Evolutionary conservation across 2,113 vertebrate species (phyloP), one percentile per base, ranked within the genome.

Genomic region (Chaenogobius annularis): DNA sequence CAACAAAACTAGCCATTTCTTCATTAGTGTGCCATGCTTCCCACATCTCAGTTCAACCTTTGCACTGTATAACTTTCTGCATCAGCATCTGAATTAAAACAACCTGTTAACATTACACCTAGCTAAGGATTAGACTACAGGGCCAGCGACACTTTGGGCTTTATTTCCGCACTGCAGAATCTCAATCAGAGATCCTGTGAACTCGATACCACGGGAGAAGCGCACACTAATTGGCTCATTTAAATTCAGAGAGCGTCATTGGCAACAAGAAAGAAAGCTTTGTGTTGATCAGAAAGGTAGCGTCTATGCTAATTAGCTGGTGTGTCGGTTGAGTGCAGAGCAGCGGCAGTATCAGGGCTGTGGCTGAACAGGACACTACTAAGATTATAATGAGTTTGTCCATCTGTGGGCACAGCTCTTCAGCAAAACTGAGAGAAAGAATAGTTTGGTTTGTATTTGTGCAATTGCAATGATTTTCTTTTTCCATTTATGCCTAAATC

Each of bases 271-370:
- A 76, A 70, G 66, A 76, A 79, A 79, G 77, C 11, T 87, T 87
- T 70, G 84, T 78, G 84, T 92, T 93, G 92, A 92, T 91, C 90
- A 90, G 83, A 89, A 89, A 89, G 86, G 85, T 89, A 72, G 78
- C 81, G 87, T 83, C 87, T 79, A 85, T 87, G 87, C 78, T 90
- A 89, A 91, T 92, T 83, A 88, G 83, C 82, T 79, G 70, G 71
- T 74, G 82, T 81, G 77, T 81, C 70, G 82, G 83, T 83, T 92
- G 77, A 77, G 75, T 80, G 83, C 82, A 69, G 62, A 46, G 73
- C 63, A 85, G 85, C 75, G 64, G 69, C 55, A 52, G 75, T 73
- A 84, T 79, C 74, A 75, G 81, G 77, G 86, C 77, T 59, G 69
- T 69, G 77, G 67, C 76, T 64, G 79, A 79, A 77, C 58, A 37